Evolutionary conservation across 2,113 vertebrate genomes (phyloP), one percentile per base, ranked within the genome.

Genomic region (Urocitellus parryii): DNA sequence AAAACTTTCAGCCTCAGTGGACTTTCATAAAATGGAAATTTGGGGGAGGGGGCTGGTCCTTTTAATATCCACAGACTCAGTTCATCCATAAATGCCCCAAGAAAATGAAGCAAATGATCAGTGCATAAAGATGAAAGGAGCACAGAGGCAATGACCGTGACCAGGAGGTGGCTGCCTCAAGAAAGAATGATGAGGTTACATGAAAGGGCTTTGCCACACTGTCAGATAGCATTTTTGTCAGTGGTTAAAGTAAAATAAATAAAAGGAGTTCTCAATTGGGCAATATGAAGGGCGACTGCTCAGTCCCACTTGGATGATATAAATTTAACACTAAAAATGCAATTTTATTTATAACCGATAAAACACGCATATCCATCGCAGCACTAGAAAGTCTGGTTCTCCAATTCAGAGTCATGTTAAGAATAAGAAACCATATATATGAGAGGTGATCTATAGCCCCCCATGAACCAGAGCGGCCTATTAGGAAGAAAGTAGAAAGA

Each of bases 281-380:
- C 10, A 51, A 5, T 39, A 48, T 86, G 72, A 91, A 95, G 72
- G 13, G 61, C 29, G 11, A 29, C 65, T 88, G 53, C 83, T 70
- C n/a, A 29, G 11, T 48, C 92, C 82, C 53, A 73, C 4, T 61
- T 61, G 51, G 22, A 73, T 7, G 1, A 65, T 91, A 94, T 42
- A 72, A 90, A 87, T 90, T 93, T 78, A 86, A 94, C 70, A 56
- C 45, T 83, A 42, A 89, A 92, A 93, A 85, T 32, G 74, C 81
- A 95, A 74, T 89, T 82, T 79, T 45, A 45, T 84, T 77, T 67
- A 58, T 91, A 86, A 61, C 48, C 12, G 58, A 53, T 79, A 88
- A 76, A 48, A 45, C 34, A 76, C 37, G 72, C 5, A 25, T 48
- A 53, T 45, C 53, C 82, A 73, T 45, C 29, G 13, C 20, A 51